Evolutionary conservation across 2,888 invertebrate species (phyloP).

Genomic region (Drosophila flavopinicola): DNA sequence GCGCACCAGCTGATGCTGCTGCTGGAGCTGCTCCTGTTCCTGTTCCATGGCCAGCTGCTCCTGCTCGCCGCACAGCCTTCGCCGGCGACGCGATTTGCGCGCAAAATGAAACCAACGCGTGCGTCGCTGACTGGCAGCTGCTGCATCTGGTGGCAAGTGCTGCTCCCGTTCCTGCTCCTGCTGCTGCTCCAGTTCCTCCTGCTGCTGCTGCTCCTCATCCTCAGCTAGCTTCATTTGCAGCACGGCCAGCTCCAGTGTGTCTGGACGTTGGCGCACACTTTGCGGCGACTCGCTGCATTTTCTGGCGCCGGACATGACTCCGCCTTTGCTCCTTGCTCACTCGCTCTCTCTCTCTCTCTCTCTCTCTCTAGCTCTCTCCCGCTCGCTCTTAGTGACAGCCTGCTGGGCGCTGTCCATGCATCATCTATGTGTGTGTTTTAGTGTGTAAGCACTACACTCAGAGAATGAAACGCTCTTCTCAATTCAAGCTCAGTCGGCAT

Average conservation of each 20-base stretch:
- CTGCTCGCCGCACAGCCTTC: constrained; percentile 36
- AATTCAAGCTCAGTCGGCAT: too few relatives aligned
- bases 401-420: neutral
- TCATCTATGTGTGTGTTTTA: constrained; percentile 7
- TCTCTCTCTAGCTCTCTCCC: neutral
- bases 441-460: too few relatives aligned
- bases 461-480: too few relatives aligned
- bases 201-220: neutral
- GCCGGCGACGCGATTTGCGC: constrained; percentile 49
- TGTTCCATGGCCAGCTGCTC: constrained; percentile 23
- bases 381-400: neutral
- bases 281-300: constrained; percentile 33
- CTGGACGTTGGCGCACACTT: constrained; percentile 71
- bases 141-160: neutral
- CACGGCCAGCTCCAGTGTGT: constrained; percentile 85
- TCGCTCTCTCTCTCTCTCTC: neutral
- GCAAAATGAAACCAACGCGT: constrained; percentile 67
- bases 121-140: constrained; percentile 22
- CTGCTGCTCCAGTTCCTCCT: neutral
- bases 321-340: constrained; percentile 10
- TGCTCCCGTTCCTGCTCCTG: constrained; percentile 1
- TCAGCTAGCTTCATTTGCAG: constrained; percentile 68
- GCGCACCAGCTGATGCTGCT: constrained; percentile 42
- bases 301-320: constrained; percentile 73
- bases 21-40: neutral